Percentiles rank a stretch among this genome's conserved stretches.
Evolutionary conservation across 2,888 invertebrate genomes (phyloP).

Genomic region (Drosophila multiciliata): DNA sequence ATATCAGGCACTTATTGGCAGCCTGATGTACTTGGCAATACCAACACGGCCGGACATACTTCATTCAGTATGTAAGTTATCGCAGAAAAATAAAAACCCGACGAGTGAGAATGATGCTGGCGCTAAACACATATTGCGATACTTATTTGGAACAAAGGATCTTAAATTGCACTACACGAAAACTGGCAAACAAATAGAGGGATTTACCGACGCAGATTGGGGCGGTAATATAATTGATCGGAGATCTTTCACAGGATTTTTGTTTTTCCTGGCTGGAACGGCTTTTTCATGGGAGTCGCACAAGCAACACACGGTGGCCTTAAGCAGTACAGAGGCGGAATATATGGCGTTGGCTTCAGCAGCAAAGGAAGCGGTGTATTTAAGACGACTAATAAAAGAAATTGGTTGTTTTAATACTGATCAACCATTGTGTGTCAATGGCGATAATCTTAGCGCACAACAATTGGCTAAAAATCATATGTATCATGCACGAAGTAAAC

Average conservation of each 20-base stretch:
- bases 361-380: conserved; percentile 3
- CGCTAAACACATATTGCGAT: conserved; percentile 5
- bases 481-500: conserved; percentile 2
- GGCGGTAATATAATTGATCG: background rate
- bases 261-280: too few species aligned
- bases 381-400: background rate
- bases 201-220: background rate
- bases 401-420: background rate
- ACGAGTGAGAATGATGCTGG: conserved; percentile 1
- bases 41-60: conserved; percentile 10
- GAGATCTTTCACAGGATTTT: conserved; percentile 1
- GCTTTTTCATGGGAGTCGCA: conserved; percentile 1
- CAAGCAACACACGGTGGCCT: conserved; percentile 1
- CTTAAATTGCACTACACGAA: background rate
- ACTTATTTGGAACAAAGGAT: background rate
- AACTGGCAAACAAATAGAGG: conserved; percentile 2
- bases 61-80: conserved; percentile 12
- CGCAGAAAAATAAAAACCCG: conserved; percentile 10
- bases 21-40: conserved; percentile 14
- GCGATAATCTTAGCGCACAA: conserved; percentile 7
- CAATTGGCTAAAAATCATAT: conserved; percentile 1
- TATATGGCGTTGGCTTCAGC: conserved; percentile 2
- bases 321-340: conserved; percentile 2
- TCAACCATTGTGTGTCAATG: conserved; percentile 6
- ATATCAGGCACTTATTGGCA: conserved; percentile 7